phyloP scores from a whole-genome alignment of 2,888 invertebrate genomes.

The Melanotus villosus region DNA sequence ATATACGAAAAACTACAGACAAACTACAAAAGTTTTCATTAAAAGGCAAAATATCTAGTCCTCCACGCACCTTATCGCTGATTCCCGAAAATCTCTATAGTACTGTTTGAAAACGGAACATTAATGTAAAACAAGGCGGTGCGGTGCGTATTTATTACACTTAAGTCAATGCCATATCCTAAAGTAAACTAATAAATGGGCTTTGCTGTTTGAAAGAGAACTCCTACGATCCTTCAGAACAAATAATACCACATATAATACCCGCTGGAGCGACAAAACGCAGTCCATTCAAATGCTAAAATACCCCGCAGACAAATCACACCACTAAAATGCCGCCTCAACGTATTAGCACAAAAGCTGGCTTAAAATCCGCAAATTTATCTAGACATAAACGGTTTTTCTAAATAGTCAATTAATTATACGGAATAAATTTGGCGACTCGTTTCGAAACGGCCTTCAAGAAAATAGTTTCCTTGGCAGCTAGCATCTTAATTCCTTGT shows the following conservation, averaged over 20 bases:
- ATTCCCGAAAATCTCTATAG: no score
- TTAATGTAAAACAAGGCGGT: no score
- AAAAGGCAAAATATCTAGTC: no score
- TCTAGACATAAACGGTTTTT: conserved; percentile 9
- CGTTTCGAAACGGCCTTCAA: neutral
- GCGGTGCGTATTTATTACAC: no score
- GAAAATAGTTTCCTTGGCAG: neutral
- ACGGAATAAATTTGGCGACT: neutral
- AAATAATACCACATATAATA: conserved; percentile 14
- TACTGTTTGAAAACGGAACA: no score
- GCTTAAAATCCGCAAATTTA: conserved; percentile 12
- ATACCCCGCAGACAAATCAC: conserved; percentile 20
- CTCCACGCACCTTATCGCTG: no score
- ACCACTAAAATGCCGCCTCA: conserved; percentile 14
- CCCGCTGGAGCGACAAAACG: conserved; percentile 20
- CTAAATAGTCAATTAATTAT: conserved; percentile 21
- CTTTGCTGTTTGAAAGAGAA: neutral
- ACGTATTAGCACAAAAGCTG: conserved; percentile 5
- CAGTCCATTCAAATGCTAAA: conserved; percentile 28
- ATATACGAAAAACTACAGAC: no score
- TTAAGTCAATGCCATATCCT: no score
- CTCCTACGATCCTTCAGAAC: conserved; percentile 7
- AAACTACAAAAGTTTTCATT: no score
- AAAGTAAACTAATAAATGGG: conserved; percentile 1
- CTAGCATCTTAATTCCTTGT: conserved; percentile 7